Evolutionary conservation across 2,797 vertebrate species (phyloP), one percentile per base, ranked within the genome.

Genomic region (Cryptoblepharus egeriae): DNA sequence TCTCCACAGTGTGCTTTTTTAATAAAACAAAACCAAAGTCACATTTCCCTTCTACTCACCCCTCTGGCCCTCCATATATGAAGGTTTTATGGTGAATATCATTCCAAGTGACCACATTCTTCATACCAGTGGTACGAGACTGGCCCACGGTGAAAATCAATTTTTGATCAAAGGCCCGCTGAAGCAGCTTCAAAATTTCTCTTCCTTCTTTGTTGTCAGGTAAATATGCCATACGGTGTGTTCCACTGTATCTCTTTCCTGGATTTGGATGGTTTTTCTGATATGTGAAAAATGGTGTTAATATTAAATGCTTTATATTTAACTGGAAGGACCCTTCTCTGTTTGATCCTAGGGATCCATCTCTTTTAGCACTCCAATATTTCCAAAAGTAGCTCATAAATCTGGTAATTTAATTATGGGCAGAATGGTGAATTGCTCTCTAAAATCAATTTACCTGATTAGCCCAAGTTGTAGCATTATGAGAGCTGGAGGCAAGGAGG

Each of bases 61-160:
- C 0, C 11, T 0, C 1, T 45, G 94, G 73, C 32, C 95, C 96
- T 60, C 95, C 95, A 0, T 0, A 0, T 0, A 0, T 0, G 13
- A 2, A 0, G 16, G 95, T 96, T 92, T 96, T 96, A 83, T 96
- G 96, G 63, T 96, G 95, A 78, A 96, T 96, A 63, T 96, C 96
- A 87, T 96, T 96, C 96, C 96, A 96, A 0, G 94, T 96, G 80
- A 95, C 90, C 16, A 86, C 93, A 87, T 32, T 15, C 2, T 39
- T 3, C 1, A 0, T 0, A 39, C 94, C 94, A 39, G 12, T 64
- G 28, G 73, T 80, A 55, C 26, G 85, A 30, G 96, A 96, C 1
- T 87, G 12, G 5, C 96, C 95, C 77, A 96, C 84, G 2, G 96
- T 96, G 85, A 96, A 96, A 91, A 96, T 94, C 84, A 96, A 45